A percentile compares a stretch with the other conserved stretches of the same genome.
phyloP scores from a whole-genome alignment of 2,797 vertebrate genomes.

The Columba guinea region DNA sequence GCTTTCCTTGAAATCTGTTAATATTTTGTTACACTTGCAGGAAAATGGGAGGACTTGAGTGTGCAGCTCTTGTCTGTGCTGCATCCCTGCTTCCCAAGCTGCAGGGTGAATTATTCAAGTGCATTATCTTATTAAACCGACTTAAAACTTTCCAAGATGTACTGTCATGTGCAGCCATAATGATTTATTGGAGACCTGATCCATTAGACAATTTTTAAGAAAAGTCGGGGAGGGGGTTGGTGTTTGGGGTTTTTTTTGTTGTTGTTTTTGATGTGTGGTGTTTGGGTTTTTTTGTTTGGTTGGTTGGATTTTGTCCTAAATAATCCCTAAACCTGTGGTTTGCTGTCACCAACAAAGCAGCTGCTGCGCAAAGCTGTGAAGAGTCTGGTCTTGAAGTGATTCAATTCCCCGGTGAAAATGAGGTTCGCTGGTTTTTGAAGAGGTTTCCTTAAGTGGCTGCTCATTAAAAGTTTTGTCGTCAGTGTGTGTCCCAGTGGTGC shows the following conservation, averaged over 20 bases:
- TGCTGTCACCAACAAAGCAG: background rate
- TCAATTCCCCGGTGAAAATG: background rate
- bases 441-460: background rate
- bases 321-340: background rate
- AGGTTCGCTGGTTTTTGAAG: background rate
- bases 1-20: constrained; percentile 41
- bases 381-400: background rate
- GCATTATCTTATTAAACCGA: background rate
- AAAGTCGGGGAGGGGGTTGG: background rate
- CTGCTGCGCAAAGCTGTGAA: accelerated
- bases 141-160: background rate
- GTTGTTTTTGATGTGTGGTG: too few relatives aligned
- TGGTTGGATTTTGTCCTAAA: too few relatives aligned
- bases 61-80: background rate
- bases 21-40: background rate
- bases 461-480: background rate
- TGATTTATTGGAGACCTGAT: background rate
- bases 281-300: background rate
- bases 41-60: background rate
- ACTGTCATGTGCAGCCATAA: background rate
- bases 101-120: background rate
- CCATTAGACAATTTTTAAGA: background rate
- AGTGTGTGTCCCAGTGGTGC: background rate
- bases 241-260: too few relatives aligned
- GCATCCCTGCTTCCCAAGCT: background rate